Percentiles rank a stretch among this genome's conserved stretches.
Conservation (phyloP, 53 echinoderm and acorn worm species). For the Luidia sarsii region DNA sequence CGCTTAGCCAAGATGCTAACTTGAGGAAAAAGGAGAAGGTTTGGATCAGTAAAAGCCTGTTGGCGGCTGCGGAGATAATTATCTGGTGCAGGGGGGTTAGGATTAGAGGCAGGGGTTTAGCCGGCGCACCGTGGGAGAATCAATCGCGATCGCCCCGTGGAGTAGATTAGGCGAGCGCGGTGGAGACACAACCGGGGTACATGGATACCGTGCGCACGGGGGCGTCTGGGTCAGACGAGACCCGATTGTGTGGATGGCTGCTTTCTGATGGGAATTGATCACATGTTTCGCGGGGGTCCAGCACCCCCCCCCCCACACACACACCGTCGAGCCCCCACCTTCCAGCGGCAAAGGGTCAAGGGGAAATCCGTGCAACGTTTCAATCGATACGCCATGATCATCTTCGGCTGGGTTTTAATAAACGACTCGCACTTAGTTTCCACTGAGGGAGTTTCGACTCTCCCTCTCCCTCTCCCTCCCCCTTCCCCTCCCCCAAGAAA, state of each 20-base stretch:
- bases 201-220: too few relatives aligned
- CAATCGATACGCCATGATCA: too few relatives aligned
- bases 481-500: neutral
- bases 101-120: slow-evolving; percentile 38
- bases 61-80: slow-evolving; percentile 48
- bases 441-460: slow-evolving; percentile 1
- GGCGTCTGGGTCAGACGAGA: too few relatives aligned
- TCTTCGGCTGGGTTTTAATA: too few relatives aligned
- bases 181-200: neutral
- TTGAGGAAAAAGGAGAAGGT: neutral
- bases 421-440: too few relatives aligned
- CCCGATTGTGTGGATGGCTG: too few relatives aligned
- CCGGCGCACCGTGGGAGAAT: slow-evolving; percentile 26
- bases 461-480: neutral
- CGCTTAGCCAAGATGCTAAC: neutral
- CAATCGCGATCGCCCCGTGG: slow-evolving; percentile 43
- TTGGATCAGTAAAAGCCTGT: slow-evolving; percentile 52
- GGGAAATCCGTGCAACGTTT: too few relatives aligned
- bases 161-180: slow-evolving; percentile 40
- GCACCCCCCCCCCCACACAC: too few relatives aligned
- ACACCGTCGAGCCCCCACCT: too few relatives aligned
- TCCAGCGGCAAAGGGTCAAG: too few relatives aligned
- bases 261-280: too few relatives aligned
- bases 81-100: slow-evolving; percentile 47
- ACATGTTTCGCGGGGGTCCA: too few relatives aligned